Conservation (phyloP, 2,888 invertebrate species). For the Lithophane leautieri region DNA sequence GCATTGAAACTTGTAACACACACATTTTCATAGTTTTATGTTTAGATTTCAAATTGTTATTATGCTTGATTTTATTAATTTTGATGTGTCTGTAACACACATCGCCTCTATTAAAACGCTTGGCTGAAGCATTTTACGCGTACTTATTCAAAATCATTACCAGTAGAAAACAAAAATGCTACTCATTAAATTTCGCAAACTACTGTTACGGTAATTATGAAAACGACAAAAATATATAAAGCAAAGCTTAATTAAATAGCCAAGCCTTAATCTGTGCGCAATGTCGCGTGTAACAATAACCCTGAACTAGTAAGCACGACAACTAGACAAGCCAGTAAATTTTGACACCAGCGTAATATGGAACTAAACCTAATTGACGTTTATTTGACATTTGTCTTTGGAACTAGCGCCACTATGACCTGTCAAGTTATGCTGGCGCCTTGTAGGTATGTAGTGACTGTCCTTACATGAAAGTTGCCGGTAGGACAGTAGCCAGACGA, state of each 20-base stretch:
- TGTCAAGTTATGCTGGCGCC: not conserved
- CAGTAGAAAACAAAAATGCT: conserved; percentile 23
- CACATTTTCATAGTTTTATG: not conserved
- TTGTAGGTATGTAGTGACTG: not conserved
- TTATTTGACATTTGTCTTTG: not conserved
- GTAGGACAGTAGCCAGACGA: conserved; percentile 4
- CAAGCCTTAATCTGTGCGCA: conserved; percentile 51
- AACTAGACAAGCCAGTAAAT: conserved; percentile 6
- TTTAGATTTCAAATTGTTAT: not conserved
- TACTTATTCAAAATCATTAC: not conserved
- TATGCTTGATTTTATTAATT: not conserved
- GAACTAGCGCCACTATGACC: not conserved
- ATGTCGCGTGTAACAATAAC: conserved; percentile 56
- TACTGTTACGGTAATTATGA: conserved; percentile 36
- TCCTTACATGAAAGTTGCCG: conserved; percentile 22
- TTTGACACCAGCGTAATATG: not conserved
- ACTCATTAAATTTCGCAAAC: conserved; percentile 39
- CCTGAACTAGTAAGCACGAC: conserved; percentile 43
- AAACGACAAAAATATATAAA: conserved; percentile 43
- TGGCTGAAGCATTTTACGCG: not conserved
- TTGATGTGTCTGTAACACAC: not conserved
- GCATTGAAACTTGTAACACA: not conserved
- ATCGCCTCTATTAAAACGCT: not conserved
- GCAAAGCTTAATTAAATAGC: conserved; percentile 29
- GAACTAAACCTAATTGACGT: conserved; percentile 3